A percentile compares a stretch with the other conserved stretches of the same genome.
These are phyloP conservation scores for Tiliacea citrago DNA, from an alignment of 2,888 invertebrate genomes.

Conservation along the genomic window DNA sequence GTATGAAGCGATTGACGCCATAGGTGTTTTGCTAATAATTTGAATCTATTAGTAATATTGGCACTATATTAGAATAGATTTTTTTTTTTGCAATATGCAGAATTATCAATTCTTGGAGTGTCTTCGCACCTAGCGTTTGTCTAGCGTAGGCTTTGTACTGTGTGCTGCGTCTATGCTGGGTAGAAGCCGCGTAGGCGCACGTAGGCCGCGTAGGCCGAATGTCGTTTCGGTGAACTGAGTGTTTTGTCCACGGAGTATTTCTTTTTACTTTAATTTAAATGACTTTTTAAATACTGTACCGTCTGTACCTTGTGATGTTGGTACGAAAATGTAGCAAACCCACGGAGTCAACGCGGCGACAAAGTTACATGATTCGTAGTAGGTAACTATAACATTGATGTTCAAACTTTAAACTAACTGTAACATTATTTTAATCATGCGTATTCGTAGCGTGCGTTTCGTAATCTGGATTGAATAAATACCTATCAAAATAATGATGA, in stretches of 20 bases:
- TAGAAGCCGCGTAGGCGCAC: neutral
- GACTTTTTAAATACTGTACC: neutral
- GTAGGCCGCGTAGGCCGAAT: neutral
- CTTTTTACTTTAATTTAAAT: neutral
- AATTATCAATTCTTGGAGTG: neutral
- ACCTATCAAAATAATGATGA: slow-evolving; percentile 12
- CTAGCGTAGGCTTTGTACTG: neutral
- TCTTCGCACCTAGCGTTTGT: neutral
- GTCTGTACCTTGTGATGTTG: neutral
- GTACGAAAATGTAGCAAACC: neutral
- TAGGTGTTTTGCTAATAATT: neutral
- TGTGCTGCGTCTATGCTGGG: neutral
- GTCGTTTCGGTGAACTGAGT: neutral
- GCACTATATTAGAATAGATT: neutral
- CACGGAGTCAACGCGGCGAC: no score
- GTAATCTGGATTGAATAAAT: slow-evolving; percentile 32
- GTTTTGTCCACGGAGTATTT: neutral
- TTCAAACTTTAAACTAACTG: neutral
- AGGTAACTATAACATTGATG: neutral
- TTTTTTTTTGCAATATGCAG: neutral
- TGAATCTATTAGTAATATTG: neutral
- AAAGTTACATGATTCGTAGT: neutral
- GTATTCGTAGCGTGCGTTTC: slow-evolving; percentile 21
- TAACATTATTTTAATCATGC: neutral
- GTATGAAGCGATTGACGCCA: neutral